Evolutionary conservation across 2,888 invertebrate species (phyloP), one percentile per base, ranked within the genome.

Genomic region (Agriopis aurantiaria): DNA sequence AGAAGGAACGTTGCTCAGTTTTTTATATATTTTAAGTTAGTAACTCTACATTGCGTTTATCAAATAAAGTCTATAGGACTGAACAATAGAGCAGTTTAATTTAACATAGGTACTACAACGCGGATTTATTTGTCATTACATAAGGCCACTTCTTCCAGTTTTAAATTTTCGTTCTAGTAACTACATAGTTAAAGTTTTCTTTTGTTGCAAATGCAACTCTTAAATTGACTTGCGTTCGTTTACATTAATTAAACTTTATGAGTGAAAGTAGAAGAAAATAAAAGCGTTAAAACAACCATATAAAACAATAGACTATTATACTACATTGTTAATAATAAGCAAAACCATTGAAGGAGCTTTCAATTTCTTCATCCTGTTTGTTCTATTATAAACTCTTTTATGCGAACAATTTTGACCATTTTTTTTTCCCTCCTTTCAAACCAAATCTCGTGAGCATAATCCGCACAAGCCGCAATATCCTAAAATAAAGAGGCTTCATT

Each of bases 401-500:
- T 53, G 65, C 58, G 40, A 65, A 57, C 41, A 57, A 33, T 57
- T 61, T 58, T 3, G 49, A 46, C 52, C 41, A 62, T 48, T 61
- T 46, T 61, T n/a, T 72, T 70, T 68, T 52, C 51, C 40, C 57
- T 55, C 10, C 8, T 46, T 43, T 14, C 49, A 60, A 48, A 49
- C 45, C 23, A 49, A 64, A 63, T 71, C 63, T 65, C 43, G 48
- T 46, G 58, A 68, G 63, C 65, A 52, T 53, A 68, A 68, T 68
- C 57, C 55, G 70, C 53, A 69, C 33, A 51, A 71, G 52, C 68
- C 72, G 68, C 75, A 77, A 68, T 74, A 74, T 77, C 72, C 69
- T 65, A 73, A 78, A 72, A 74, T 66, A 17, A 62, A 69, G 51
- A 55, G 71, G 70, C 65, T 73, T 75, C 73, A 58, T 69, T 72